These are phyloP conservation scores for Apotomis capreana DNA, from an alignment of 2,888 invertebrate genomes.

Conservation along the genomic window DNA sequence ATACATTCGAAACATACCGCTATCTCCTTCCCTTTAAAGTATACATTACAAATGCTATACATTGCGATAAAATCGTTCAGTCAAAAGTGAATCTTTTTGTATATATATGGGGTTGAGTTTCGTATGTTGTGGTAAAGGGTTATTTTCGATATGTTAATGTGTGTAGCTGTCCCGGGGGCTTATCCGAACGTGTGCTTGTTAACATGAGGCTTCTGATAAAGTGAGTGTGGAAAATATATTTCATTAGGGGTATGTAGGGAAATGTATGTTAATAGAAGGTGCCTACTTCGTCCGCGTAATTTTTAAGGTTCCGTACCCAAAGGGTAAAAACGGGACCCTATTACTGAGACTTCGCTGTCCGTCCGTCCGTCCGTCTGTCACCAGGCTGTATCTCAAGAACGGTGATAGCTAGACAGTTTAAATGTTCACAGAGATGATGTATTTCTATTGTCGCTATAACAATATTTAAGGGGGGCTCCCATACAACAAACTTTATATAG, in stretches of 20 bases:
- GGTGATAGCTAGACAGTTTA: too few relatives aligned
- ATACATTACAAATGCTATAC: not conserved
- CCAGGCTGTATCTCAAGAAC: too few relatives aligned
- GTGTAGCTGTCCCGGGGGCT: constrained; percentile 3
- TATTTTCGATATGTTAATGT: constrained; percentile 16
- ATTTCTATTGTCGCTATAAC: too few relatives aligned
- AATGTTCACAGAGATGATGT: too few relatives aligned
- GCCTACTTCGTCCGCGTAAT: too few relatives aligned
- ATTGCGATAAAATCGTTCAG: not conserved
- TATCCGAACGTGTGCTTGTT: constrained; percentile 15
- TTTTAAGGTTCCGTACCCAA: too few relatives aligned
- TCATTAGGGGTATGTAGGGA: constrained; percentile 2
- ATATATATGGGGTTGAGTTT: not conserved
- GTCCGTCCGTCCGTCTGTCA: too few relatives aligned
- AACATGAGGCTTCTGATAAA: constrained; percentile 20
- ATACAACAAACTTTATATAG: too few relatives aligned
- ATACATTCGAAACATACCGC: not conserved
- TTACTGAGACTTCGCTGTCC: too few relatives aligned
- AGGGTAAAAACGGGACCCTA: too few relatives aligned
- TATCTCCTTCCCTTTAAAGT: not conserved
- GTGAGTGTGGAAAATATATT: constrained; percentile 20
- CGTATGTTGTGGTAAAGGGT: not conserved
- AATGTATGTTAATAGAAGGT: not conserved
- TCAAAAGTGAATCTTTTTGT: not conserved
- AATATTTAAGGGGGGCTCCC: too few relatives aligned